phyloP scores from a whole-genome alignment of 2,888 invertebrate genomes.

The Drosophila stalkeri region DNA sequence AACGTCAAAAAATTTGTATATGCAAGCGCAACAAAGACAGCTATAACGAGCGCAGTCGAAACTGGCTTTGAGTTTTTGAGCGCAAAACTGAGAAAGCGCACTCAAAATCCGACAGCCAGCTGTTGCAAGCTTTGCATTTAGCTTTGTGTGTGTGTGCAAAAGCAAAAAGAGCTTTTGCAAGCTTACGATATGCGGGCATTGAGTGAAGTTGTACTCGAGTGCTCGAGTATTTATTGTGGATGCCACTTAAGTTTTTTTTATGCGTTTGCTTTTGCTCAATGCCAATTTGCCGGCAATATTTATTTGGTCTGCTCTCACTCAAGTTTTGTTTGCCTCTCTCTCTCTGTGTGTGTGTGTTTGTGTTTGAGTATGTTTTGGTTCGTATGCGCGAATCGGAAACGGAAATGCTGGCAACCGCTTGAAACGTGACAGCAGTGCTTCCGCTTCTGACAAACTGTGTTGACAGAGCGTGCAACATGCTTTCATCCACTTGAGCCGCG shows the following conservation, averaged over 20 bases:
- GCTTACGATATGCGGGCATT: constrained; percentile 48
- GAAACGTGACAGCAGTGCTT: constrained; percentile 48
- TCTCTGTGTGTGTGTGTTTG: constrained; percentile 11
- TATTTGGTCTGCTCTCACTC: constrained; percentile 11
- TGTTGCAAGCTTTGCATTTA: constrained; percentile 50
- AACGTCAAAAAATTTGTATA: constrained; percentile 38
- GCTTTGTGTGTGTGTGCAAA: constrained; percentile 45
- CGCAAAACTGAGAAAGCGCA: constrained; percentile 1
- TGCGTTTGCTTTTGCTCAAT: constrained; percentile 45
- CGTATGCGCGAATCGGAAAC: constrained; percentile 60
- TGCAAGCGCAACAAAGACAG: constrained; percentile 32
- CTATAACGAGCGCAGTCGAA: constrained; percentile 17
- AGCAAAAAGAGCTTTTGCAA: constrained; percentile 33
- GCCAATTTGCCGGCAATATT: constrained; percentile 59
- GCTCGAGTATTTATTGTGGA: constrained; percentile 8
- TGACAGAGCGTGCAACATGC: constrained; percentile 56
- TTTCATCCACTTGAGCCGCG: constrained; percentile 19
- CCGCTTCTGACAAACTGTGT: constrained; percentile 37
- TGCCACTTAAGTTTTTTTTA: neutral
- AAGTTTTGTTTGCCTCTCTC: constrained; percentile 4
- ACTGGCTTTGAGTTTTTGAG: constrained; percentile 53
- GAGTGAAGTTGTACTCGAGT: constrained; percentile 28
- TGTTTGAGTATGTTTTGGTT: constrained; percentile 4
- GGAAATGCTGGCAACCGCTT: constrained; percentile 64
- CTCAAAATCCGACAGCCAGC: constrained; percentile 39